These are phyloP conservation scores for Aradophagus sp. DNA, from an alignment of 1,140 invertebrate genomes.

Conservation along the genomic window DNA sequence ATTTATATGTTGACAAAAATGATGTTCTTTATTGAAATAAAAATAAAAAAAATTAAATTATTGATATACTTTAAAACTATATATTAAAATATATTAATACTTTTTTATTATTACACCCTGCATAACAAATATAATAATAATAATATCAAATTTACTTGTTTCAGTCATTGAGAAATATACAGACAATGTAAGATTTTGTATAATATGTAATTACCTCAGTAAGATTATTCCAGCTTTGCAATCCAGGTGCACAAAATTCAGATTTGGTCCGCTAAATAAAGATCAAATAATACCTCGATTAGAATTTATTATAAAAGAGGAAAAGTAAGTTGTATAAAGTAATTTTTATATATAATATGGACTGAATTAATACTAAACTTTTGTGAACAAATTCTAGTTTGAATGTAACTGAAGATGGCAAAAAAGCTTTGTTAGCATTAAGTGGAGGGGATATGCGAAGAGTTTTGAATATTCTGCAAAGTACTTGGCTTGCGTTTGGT, in stretches of 20 bases:
- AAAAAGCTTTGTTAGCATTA: constrained; percentile 91
- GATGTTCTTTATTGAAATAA: too few species aligned
- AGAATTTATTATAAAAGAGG: constrained; percentile 87
- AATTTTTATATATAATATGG: constrained; percentile 2
- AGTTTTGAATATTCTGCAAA: constrained; percentile 96
- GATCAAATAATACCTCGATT: constrained; percentile 94
- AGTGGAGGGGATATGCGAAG: constrained; percentile 99
- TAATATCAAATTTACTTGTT: too few species aligned
- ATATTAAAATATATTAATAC: too few species aligned
- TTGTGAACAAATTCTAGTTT: constrained; percentile 81
- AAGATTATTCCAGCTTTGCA: constrained; percentile 99
- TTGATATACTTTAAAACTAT: too few species aligned
- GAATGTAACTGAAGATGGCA: constrained; percentile 91
- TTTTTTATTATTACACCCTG: too few species aligned
- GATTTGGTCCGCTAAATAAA: constrained; percentile 92
- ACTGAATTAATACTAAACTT: too few species aligned
- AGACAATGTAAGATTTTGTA: constrained; percentile 97
- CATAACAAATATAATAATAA: too few species aligned
- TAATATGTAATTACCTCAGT: constrained; percentile 98
- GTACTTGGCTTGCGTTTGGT: constrained; percentile 89
- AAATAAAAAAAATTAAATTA: too few species aligned
- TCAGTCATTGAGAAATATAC: constrained; percentile 99
- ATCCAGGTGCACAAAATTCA: constrained; percentile 97
- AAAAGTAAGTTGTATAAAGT: constrained; percentile 80
- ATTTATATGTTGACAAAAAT: too few species aligned